Conservation (phyloP, 2,797 vertebrate genomes). For the Chrysolophus pictus region DNA sequence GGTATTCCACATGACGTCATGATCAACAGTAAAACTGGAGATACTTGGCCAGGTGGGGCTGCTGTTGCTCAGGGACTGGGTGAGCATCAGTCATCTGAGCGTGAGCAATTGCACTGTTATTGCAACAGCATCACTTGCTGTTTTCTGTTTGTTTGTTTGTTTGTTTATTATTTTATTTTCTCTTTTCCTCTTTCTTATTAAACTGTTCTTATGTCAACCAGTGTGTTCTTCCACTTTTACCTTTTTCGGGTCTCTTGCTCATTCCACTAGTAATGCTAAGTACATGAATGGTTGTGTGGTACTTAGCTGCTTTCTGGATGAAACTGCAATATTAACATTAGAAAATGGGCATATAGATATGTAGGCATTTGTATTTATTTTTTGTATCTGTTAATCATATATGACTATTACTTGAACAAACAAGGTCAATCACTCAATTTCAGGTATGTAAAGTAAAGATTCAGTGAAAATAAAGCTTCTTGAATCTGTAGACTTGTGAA, state of each 20-base stretch:
- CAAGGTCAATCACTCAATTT: background rate
- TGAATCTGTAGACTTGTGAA: background rate
- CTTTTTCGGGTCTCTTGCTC: background rate
- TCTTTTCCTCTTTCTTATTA: background rate
- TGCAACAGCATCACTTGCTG: background rate
- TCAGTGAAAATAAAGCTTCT: background rate
- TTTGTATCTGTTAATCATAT: background rate
- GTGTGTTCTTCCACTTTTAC: background rate
- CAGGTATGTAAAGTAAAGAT: background rate
- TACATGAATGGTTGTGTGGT: background rate
- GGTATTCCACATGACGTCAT: background rate
- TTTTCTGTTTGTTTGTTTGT: background rate
- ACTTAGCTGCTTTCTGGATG: background rate
- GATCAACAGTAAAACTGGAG: background rate
- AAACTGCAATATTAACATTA: background rate
- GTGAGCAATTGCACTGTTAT: background rate
- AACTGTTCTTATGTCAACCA: background rate
- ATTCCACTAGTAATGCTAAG: background rate
- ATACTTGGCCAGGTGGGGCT: background rate
- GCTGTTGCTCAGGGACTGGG: background rate
- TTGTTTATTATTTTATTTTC: background rate
- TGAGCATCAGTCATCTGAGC: background rate
- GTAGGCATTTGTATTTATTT: background rate
- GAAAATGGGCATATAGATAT: background rate
- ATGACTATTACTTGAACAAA: background rate